Conservation (phyloP, 2,888 invertebrate genomes). For the Chydorus sphaericus region DNA sequence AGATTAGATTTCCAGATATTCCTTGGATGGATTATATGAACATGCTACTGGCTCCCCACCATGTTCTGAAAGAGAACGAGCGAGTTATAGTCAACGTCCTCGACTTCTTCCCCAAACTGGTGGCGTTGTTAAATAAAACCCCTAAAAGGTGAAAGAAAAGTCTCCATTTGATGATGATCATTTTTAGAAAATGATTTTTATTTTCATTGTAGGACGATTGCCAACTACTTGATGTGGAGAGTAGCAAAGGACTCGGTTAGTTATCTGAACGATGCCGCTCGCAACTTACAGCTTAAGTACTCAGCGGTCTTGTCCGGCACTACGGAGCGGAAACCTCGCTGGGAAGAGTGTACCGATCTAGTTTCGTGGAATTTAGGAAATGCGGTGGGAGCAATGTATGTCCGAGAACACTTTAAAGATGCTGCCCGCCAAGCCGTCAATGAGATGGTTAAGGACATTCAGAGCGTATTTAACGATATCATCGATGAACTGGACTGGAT, state of each 20-base stretch:
- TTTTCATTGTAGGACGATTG: slow-evolving; percentile 44
- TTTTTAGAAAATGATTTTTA: not conserved
- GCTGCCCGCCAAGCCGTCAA: slow-evolving; percentile 66
- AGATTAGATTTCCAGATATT: slow-evolving; percentile 54
- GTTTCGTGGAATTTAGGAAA: slow-evolving; percentile 30
- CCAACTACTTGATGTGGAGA: slow-evolving; percentile 89
- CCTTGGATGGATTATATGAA: slow-evolving; percentile 77
- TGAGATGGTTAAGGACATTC: slow-evolving; percentile 76
- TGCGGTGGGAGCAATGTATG: slow-evolving; percentile 60
- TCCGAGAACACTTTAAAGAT: slow-evolving; percentile 72
- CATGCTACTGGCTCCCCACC: slow-evolving; percentile 44
- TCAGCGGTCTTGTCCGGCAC: slow-evolving; percentile 66
- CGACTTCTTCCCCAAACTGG: slow-evolving; percentile 55
- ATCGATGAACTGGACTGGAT: slow-evolving; percentile 73
- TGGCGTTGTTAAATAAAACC: slow-evolving; percentile 40
- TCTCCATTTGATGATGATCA: not conserved
- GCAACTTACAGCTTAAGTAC: slow-evolving; percentile 64
- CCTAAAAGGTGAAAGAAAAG: slow-evolving; percentile 36
- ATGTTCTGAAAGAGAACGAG: slow-evolving; percentile 42
- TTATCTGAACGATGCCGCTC: slow-evolving; percentile 60
- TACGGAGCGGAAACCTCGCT: slow-evolving; percentile 68
- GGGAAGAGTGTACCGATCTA: slow-evolving; percentile 96
- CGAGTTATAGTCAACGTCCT: slow-evolving; percentile 72
- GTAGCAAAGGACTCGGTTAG: slow-evolving; percentile 53
- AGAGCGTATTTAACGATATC: slow-evolving; percentile 64